A percentile compares a stretch with the other conserved stretches of the same genome.
Evolutionary conservation across 2,888 invertebrate genomes (phyloP).

Genomic region (Amphipyra tragopoginis): DNA sequence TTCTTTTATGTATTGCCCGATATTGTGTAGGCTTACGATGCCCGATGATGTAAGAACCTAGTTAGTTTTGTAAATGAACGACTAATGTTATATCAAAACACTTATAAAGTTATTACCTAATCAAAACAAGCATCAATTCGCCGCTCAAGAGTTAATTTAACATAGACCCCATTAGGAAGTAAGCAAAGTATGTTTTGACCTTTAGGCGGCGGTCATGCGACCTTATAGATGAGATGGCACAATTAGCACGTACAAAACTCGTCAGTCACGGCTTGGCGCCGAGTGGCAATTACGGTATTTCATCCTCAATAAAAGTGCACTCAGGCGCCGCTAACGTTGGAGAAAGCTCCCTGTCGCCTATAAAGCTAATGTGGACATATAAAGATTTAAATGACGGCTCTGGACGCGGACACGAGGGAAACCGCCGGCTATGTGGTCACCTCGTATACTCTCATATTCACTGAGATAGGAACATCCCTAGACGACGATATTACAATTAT

Average conservation of each 20-base stretch:
- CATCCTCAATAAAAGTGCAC: slow-evolving; percentile 88
- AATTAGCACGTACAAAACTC: slow-evolving; percentile 85
- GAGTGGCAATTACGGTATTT: slow-evolving; percentile 87
- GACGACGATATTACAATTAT: slow-evolving; percentile 42
- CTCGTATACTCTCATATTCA: slow-evolving; percentile 30
- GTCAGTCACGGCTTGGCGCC: slow-evolving; percentile 83
- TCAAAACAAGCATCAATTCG: slow-evolving; percentile 44
- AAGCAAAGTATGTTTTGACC: slow-evolving; percentile 58
- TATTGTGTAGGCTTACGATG: slow-evolving; percentile 22
- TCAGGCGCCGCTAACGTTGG: slow-evolving; percentile 79
- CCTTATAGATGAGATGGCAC: slow-evolving; percentile 73
- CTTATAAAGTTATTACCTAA: slow-evolving; percentile 28
- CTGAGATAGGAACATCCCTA: slow-evolving; percentile 33
- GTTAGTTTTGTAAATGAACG: slow-evolving; percentile 2
- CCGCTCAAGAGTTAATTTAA: slow-evolving; percentile 53
- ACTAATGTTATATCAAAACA: slow-evolving; percentile 18
- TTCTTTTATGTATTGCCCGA: slow-evolving; percentile 66
- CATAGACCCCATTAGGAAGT: slow-evolving; percentile 53
- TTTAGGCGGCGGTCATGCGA: slow-evolving; percentile 62
- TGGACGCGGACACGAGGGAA: slow-evolving; percentile 55
- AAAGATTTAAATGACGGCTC: slow-evolving; percentile 85
- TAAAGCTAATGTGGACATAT: slow-evolving; percentile 87
- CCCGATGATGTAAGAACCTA: slow-evolving; percentile 6
- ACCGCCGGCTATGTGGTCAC: slow-evolving; percentile 35
- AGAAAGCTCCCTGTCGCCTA: slow-evolving; percentile 81